These are phyloP conservation scores for Rousettus leschenaultii DNA, from an alignment of 2,113 vertebrate genomes.

Conservation along the genomic window DNA sequence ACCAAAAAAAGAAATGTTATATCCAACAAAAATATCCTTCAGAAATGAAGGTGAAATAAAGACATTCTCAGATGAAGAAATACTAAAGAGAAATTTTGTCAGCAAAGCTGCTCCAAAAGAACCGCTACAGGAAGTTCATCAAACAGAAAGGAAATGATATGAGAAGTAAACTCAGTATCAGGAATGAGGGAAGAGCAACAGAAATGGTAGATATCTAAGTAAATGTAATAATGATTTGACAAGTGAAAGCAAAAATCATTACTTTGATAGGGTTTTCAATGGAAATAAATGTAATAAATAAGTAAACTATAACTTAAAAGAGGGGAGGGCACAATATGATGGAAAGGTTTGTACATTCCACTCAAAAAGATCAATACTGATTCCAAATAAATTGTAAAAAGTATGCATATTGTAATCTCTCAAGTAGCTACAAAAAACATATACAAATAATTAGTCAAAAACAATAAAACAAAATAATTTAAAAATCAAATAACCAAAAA, in stretches of 20 bases:
- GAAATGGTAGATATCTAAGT: not conserved
- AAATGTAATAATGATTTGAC: not conserved
- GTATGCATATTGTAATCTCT: not conserved
- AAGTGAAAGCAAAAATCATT: not conserved
- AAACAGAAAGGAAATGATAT: not conserved
- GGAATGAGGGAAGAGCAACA: not conserved
- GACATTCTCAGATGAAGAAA: not conserved
- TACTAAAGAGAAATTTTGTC: not conserved
- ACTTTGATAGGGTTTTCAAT: not conserved
- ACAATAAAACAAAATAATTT: not conserved
- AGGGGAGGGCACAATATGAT: not conserved
- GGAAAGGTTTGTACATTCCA: not conserved
- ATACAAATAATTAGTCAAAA: not conserved
- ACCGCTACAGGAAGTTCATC: not conserved
- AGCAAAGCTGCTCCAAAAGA: not conserved
- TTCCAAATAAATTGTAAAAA: not conserved
- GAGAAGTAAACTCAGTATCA: not conserved
- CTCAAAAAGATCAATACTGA: not conserved
- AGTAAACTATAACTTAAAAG: not conserved
- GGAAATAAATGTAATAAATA: not conserved
- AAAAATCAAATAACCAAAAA: not conserved
- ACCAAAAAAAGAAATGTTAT: not conserved
- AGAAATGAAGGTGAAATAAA: not conserved
- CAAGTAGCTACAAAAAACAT: not conserved
- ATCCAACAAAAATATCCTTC: not conserved